Conservation (phyloP, 2,888 invertebrate species). For the Cryptocheilus praepositus region DNA sequence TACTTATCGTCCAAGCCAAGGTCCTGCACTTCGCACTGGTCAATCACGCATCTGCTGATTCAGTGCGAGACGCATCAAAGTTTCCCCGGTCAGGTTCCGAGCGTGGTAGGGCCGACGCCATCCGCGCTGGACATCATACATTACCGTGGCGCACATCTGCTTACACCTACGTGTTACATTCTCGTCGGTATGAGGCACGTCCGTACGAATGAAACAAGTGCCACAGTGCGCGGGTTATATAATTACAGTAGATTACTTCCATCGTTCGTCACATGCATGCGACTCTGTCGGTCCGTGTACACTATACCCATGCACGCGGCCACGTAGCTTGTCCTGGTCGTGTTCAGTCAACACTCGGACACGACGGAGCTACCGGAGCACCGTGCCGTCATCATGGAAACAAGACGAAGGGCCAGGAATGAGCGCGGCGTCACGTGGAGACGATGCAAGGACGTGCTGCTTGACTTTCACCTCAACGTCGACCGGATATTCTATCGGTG, state of each 20-base stretch:
- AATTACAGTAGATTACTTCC: constrained; percentile 57
- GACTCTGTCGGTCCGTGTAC: neutral
- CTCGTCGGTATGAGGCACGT: neutral
- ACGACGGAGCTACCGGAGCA: constrained; percentile 37
- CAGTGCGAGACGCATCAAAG: too few species aligned
- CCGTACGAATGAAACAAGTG: constrained; percentile 23
- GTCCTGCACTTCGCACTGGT: too few species aligned
- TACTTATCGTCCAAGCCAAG: too few species aligned
- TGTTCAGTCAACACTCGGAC: constrained; percentile 53
- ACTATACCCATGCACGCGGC: constrained; percentile 20
- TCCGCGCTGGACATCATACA: too few species aligned
- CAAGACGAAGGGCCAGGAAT: constrained; percentile 13
- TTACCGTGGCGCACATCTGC: neutral
- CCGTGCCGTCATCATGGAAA: constrained; percentile 41
- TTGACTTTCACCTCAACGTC: constrained; percentile 49
- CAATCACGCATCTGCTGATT: too few species aligned
- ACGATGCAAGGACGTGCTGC: constrained; percentile 44
- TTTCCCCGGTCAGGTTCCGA: too few species aligned
- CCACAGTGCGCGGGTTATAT: constrained; percentile 45
- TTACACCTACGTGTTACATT: constrained; percentile 11
- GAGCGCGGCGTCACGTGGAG: constrained; percentile 44
- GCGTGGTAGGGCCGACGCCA: too few species aligned
- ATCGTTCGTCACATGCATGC: constrained; percentile 54
- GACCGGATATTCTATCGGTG: constrained; percentile 61
- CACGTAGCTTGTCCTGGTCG: constrained; percentile 21